Evolutionary conservation across 2,797 vertebrate genomes (phyloP).

Genomic region (Catostomus latipinnis): DNA sequence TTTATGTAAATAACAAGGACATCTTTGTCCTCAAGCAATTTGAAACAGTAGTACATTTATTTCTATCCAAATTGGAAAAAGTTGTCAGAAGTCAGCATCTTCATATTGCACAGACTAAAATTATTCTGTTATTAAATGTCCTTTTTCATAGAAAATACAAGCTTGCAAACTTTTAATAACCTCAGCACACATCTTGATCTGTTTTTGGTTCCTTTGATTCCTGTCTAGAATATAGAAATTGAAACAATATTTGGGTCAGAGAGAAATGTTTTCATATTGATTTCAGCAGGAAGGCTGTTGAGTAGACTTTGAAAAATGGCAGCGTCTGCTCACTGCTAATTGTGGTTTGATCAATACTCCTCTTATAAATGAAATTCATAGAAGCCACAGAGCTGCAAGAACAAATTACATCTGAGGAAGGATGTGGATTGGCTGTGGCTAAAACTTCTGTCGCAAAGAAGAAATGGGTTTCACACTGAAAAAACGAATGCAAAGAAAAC

Average conservation of each 20-base stretch:
- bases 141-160: slow-evolving; percentile 34
- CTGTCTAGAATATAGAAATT: slow-evolving; percentile 55
- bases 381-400: slow-evolving; percentile 47
- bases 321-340: slow-evolving; percentile 61
- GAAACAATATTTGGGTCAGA: slow-evolving; percentile 56
- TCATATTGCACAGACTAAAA: slow-evolving; percentile 23
- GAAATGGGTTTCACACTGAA: background rate
- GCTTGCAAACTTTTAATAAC: slow-evolving; percentile 54
- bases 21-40: slow-evolving; percentile 1
- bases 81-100: background rate
- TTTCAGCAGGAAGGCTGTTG: slow-evolving; percentile 58
- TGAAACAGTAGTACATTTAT: slow-evolving; percentile 5
- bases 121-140: slow-evolving; percentile 29
- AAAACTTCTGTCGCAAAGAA: slow-evolving; percentile 36
- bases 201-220: slow-evolving; percentile 40
- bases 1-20: slow-evolving; percentile 15
- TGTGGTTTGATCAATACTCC: slow-evolving; percentile 66
- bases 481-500: background rate
- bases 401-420: slow-evolving; percentile 40
- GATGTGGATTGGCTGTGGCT: slow-evolving; percentile 17
- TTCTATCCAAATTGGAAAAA: slow-evolving; percentile 1
- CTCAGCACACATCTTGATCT: slow-evolving; percentile 47
- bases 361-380: slow-evolving; percentile 63
- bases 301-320: slow-evolving; percentile 69
- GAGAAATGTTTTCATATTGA: slow-evolving; percentile 68